Evolutionary conservation across 2,797 vertebrate genomes (phyloP).

Genomic region (Xenopus petersii): DNA sequence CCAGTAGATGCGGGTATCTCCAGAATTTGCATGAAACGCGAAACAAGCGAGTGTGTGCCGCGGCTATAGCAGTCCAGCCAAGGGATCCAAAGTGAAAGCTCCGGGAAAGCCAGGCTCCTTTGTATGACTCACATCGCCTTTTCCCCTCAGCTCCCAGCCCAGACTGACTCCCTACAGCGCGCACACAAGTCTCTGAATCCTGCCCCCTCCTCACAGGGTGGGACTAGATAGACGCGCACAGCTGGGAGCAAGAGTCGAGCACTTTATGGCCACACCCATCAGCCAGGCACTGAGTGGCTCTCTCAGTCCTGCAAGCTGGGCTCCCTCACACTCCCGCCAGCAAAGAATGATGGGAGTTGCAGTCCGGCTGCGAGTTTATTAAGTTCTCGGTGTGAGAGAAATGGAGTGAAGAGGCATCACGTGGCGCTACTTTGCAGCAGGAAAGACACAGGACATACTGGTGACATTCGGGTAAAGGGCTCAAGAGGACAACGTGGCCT

Average conservation of each 20-base stretch:
- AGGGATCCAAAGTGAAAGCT: neutral
- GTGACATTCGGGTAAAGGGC: too few relatives aligned
- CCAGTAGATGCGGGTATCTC: neutral
- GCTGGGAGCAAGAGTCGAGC: slow-evolving; percentile 54
- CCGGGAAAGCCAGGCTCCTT: slow-evolving; percentile 7
- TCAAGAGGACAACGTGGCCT: too few relatives aligned
- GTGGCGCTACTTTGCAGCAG: too few relatives aligned
- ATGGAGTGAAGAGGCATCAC: too few relatives aligned
- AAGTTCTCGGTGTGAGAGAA: too few relatives aligned
- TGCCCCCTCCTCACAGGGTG: slow-evolving; percentile 54
- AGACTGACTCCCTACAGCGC: slow-evolving; percentile 57
- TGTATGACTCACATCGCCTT: slow-evolving; percentile 14
- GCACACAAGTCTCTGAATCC: slow-evolving; percentile 54
- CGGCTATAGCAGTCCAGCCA: neutral
- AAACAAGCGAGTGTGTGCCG: neutral
- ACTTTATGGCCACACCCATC: slow-evolving; percentile 53
- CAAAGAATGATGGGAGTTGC: neutral
- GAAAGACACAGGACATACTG: too few relatives aligned
- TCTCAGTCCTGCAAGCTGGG: neutral
- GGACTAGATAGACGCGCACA: slow-evolving; percentile 66
- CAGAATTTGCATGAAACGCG: neutral
- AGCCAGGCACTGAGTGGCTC: neutral
- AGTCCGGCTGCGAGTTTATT: neutral
- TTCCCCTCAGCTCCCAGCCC: slow-evolving; percentile 40
- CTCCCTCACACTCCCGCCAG: neutral